Percentiles rank a stretch among this genome's conserved stretches.
phyloP scores from a whole-genome alignment of 2,113 vertebrate species.

The Nycticryphes semicollaris region DNA sequence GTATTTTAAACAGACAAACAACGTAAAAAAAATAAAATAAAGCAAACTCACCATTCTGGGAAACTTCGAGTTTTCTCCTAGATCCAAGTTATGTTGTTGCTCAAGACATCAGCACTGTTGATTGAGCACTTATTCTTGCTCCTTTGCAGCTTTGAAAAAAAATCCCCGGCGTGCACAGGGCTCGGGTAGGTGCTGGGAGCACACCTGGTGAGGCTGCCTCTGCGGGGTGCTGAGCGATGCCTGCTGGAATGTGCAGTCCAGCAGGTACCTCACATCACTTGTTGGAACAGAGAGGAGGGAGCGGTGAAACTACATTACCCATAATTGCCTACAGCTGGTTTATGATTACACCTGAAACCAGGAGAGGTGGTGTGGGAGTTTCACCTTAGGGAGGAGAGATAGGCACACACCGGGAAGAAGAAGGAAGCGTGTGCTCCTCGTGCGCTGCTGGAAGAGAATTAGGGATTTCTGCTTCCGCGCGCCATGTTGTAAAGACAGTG shows the following conservation, averaged over 20 bases:
- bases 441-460: neutral
- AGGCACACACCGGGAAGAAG: neutral
- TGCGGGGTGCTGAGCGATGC: neutral
- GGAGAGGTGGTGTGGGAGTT: slow-evolving; percentile 47
- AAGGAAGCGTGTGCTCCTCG: neutral
- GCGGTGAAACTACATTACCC: slow-evolving; percentile 71
- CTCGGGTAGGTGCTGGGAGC: neutral
- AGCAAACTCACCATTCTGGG: slow-evolving; percentile 64
- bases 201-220: neutral
- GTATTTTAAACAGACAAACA: neutral
- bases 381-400: slow-evolving; percentile 20
- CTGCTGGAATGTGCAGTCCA: slow-evolving; percentile 67
- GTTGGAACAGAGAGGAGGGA: neutral
- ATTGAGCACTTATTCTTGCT: neutral
- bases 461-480: neutral
- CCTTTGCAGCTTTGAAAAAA: neutral
- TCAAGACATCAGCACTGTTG: slow-evolving; percentile 4
- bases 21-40: neutral
- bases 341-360: slow-evolving; percentile 71
- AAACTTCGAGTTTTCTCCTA: neutral
- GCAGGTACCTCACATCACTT: neutral
- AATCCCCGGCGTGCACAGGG: neutral
- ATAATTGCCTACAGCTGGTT: slow-evolving; percentile 33
- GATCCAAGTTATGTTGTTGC: neutral
- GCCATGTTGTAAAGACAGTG: neutral